phyloP scores from a whole-genome alignment of 30 jellyfish, hydroid and myxozoan species.

The Turritopsis rubra region DNA sequence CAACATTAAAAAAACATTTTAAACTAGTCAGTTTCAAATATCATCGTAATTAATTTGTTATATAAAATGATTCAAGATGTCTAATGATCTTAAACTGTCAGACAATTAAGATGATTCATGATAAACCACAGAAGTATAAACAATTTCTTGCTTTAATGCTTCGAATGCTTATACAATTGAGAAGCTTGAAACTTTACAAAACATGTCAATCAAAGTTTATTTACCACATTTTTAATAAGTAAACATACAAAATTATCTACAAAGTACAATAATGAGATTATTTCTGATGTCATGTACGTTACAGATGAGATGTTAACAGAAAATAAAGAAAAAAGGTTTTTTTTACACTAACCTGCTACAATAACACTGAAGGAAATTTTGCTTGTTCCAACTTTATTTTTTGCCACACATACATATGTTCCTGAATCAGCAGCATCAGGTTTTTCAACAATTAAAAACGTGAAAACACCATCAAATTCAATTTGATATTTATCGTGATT shows the following conservation, averaged over 20 bases:
- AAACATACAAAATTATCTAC: background rate
- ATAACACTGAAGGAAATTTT: slow-evolving; percentile 6
- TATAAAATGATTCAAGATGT: background rate
- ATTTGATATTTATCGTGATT: slow-evolving; percentile 3
- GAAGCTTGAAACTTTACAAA: background rate
- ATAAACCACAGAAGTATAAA: background rate
- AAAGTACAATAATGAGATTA: background rate
- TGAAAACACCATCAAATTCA: slow-evolving; percentile 9
- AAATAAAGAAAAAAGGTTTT: background rate
- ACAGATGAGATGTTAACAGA: background rate
- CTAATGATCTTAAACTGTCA: background rate
- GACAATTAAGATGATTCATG: background rate
- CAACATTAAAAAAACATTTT: background rate
- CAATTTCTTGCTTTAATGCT: background rate
- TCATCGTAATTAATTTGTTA: background rate
- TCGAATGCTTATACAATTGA: background rate
- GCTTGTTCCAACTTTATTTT: slow-evolving; percentile 15
- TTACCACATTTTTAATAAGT: background rate
- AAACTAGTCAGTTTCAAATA: background rate
- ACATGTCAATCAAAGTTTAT: background rate
- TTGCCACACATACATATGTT: slow-evolving; percentile 19
- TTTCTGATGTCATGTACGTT: background rate
- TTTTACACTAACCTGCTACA: slow-evolving; percentile 18
- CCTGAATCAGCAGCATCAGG: slow-evolving; percentile 48
- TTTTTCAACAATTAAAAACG: slow-evolving; percentile 31